Evolutionary conservation across 2,888 invertebrate genomes (phyloP).

Genomic region (Lamellibrachia columna): DNA sequence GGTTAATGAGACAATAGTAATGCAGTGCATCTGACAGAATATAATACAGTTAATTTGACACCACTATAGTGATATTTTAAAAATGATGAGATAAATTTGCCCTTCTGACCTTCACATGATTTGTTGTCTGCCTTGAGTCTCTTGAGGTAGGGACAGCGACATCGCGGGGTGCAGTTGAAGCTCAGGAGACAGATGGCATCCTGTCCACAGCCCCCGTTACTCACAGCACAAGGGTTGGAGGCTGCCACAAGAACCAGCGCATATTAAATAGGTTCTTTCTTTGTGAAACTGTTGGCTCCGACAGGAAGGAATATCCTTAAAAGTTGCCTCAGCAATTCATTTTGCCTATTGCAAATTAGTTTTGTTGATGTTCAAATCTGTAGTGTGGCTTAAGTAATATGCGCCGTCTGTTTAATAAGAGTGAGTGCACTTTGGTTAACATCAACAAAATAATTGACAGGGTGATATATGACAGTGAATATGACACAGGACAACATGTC

Average conservation of each 20-base stretch:
- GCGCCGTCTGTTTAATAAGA: too few species aligned
- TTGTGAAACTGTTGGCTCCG: too few species aligned
- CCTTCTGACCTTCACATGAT: slow-evolving; percentile 71
- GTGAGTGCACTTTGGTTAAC: too few species aligned
- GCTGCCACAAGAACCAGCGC: slow-evolving; percentile 23
- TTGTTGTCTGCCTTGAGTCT: slow-evolving; percentile 73
- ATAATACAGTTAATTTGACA: background rate
- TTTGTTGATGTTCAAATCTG: too few species aligned
- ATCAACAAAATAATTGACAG: too few species aligned
- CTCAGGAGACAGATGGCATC: slow-evolving; percentile 76
- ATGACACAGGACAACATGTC: too few species aligned
- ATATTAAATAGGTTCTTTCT: background rate
- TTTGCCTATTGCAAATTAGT: too few species aligned
- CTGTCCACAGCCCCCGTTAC: slow-evolving; percentile 86
- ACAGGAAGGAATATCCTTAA: too few species aligned
- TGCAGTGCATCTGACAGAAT: background rate
- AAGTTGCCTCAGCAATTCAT: too few species aligned
- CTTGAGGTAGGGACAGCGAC: slow-evolving; percentile 87
- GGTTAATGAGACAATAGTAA: too few species aligned
- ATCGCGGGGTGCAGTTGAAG: slow-evolving; percentile 73
- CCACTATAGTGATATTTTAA: background rate
- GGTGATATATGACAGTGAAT: too few species aligned
- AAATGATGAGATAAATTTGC: background rate
- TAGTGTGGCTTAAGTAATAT: too few species aligned
- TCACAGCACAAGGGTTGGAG: slow-evolving; percentile 74